Evolutionary conservation across 2,888 invertebrate species (phyloP), one percentile per base, ranked within the genome.

Genomic region (Ametastegia equiseti): DNA sequence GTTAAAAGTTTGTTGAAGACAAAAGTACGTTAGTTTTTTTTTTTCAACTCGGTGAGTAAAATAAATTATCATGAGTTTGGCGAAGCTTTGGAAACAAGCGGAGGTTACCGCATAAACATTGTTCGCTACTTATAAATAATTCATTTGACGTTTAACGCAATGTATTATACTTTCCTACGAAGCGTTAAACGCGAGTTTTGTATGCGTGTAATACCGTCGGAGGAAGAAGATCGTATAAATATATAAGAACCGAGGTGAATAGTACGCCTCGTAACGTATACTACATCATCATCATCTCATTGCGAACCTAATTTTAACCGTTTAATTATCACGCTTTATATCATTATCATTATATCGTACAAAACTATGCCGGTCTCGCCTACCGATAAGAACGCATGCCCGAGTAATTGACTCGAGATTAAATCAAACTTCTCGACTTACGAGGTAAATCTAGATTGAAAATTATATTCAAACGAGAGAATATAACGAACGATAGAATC

Each of bases 61-160:
- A 69, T 69, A n/a, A n/a, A 69, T 69, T 69, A 39, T 42, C n/a
- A 33, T n/a, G 42, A 23, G 13, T 42, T 42, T 69, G n/a, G 23
- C 27, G 42, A 69, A 39, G 42, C 39, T 69, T 39, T 69, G 13
- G 23, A 30, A 47, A 71, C 30, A 71, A 30, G 47, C n/a, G 6
- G 45, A 71, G 30, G 47, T 69, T 71, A 27, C 36, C n/a, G 63
- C 27, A n/a, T 1, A 19, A 54, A 4, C 19, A 75, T 19, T 15
- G 30, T 75, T 13, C 7, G 11, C n/a, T n/a, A n/a, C n/a, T n/a
- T 50, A 75, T 75, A 75, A 75, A 75, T 75, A 75, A 75, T 75
- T 75, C 75, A 75, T 75, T 54, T 75, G 75, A 75, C 75, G 54
- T 75, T 75, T 75, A 75, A 75, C 75, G 54, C 75, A 54, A 54